Base-by-base conservation (phyloP, 2,797 vertebrate species). In the Hemitrygon akajei region DNA sequence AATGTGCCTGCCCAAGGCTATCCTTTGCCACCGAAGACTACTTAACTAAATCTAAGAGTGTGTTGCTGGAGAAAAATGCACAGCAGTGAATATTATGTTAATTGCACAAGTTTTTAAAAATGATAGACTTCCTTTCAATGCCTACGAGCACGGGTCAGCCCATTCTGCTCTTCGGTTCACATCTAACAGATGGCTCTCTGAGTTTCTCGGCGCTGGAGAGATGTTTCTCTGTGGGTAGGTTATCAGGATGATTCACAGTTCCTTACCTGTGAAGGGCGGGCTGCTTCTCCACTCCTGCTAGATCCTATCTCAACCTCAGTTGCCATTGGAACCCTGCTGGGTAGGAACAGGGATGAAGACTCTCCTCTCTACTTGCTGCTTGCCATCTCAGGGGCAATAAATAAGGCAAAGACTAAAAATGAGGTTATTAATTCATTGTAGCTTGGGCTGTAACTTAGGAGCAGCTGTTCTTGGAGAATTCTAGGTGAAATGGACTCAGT, bases 371-470 rank as follows among this genome's bases (percentile, higher is more conserved):
- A 47, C 47, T 84, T 4, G 56, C 56, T 60, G 27, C 11, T 86
- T 86, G 60, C 12, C n/a, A 30, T 18, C 30, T 63, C 56, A n/a
- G 11, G 27, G 14, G 60, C 56, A 86, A 30, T 63, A 56, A 86
- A n/a, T 16, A 86, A n/a, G 16, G 11, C 58, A 27, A 10, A 60
- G n/a, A 27, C 60, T 30, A 60, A 12, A 58, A 84, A 56, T 84
- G 47, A 84, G 25, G 81, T 84, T 63, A 86, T 86, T 63, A 86
- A 63, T 86, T 86, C 27, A 63, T 60, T 86, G 82, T 86, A 86
- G 11, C 3, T 60, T 56, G 30, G 82, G 30, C 3, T 86, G 56
- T 63, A 86, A 16, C 2, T 27, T 27, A 63, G 58, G 5, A 86
- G 14, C 58, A 86, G 82, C 56, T 60, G 30, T 16, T 63, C 56